phyloP scores from a whole-genome alignment of 2,113 vertebrate genomes.

The Bothrops jararaca region DNA sequence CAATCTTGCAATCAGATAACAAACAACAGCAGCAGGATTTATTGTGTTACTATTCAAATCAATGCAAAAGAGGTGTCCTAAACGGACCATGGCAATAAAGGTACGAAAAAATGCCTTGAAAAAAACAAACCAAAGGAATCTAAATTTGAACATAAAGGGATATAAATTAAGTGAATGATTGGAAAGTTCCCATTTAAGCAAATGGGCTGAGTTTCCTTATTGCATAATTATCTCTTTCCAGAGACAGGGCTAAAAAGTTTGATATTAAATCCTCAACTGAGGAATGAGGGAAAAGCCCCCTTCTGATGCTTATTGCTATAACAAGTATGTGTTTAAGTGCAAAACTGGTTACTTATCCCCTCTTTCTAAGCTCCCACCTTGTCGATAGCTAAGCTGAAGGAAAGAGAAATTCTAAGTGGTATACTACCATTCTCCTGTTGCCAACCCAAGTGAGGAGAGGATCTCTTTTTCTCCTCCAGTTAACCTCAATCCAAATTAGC shows the following conservation, averaged over 20 bases:
- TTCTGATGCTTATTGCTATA: background rate
- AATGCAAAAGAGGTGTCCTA: background rate
- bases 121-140: background rate
- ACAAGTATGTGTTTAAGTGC: background rate
- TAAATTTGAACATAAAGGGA: background rate
- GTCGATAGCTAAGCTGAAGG: constrained; percentile 63
- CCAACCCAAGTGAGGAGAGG: constrained; percentile 50
- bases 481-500: constrained; percentile 47
- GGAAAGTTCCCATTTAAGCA: background rate
- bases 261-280: background rate
- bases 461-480: constrained; percentile 58
- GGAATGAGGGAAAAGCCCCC: background rate
- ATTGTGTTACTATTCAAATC: background rate
- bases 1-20: background rate
- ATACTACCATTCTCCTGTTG: constrained; percentile 58
- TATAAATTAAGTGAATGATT: background rate
- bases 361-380: constrained; percentile 68
- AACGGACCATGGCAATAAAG: background rate
- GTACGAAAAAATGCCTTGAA: background rate
- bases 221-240: background rate
- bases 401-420: constrained; percentile 61
- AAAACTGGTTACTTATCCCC: background rate
- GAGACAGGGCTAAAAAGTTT: background rate
- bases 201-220: background rate
- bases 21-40: background rate